A percentile compares a stretch with the other conserved stretches of the same genome.
These are phyloP conservation scores for Criorhina ranunculi DNA, from an alignment of 2,888 invertebrate genomes.

Conservation along the genomic window DNA sequence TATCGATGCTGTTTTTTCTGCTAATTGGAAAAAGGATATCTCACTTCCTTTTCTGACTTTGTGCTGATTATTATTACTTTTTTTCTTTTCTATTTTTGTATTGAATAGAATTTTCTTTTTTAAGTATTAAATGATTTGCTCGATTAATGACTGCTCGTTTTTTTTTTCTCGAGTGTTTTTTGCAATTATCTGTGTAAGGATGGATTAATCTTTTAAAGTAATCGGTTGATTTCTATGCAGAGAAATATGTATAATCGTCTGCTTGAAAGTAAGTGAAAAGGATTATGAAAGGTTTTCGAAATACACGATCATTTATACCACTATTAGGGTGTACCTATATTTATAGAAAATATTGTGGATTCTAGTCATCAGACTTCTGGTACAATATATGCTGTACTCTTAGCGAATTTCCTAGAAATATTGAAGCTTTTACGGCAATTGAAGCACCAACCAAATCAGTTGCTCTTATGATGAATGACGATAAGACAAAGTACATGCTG, in stretches of 20 bases:
- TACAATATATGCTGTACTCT: no score
- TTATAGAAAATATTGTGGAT: no score
- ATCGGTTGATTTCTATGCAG: conserved; percentile 4
- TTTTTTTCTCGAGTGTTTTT: conserved; percentile 4
- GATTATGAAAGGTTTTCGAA: no score
- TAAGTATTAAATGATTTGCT: conserved; percentile 33
- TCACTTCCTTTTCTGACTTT: conserved; percentile 43
- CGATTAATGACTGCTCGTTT: conserved; percentile 5
- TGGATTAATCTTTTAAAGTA: conserved; percentile 9
- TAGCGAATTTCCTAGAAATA: no score
- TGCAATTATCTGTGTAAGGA: conserved; percentile 11
- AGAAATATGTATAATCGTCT: not conserved
- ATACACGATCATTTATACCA: no score
- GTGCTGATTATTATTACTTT: conserved; percentile 22
- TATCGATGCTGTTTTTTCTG: conserved; percentile 52
- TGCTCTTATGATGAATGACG: no score
- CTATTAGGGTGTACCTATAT: no score
- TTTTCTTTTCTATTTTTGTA: conserved; percentile 5
- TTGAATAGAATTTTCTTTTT: conserved; percentile 22
- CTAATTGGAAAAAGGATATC: conserved; percentile 68
- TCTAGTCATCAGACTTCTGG: no score
- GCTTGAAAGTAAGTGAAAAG: not conserved
- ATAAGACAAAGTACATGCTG: no score
- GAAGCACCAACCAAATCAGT: no score
- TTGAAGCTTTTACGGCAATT: no score